Evolutionary conservation across 2,113 vertebrate genomes (phyloP).

Genomic region (Pagrus major): DNA sequence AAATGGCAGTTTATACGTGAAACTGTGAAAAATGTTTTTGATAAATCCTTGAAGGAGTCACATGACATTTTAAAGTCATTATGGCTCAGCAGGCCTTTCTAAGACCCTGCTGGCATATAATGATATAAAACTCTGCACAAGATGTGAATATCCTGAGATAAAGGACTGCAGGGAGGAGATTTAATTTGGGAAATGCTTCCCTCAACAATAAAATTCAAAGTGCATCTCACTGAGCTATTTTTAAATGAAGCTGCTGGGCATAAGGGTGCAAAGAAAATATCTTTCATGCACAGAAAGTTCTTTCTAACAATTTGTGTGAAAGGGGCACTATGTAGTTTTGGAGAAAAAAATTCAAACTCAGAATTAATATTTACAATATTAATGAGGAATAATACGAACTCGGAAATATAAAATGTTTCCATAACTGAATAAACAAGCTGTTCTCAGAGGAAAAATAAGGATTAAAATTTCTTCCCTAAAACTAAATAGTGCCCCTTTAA

Average conservation of each 20-base stretch:
- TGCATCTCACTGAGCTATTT: background rate
- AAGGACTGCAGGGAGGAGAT: background rate
- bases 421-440: no score
- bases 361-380: no score
- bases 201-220: background rate
- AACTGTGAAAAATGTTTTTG: slow-evolving; percentile 7
- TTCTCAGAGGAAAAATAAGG: no score
- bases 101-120: slow-evolving; percentile 16
- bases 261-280: background rate
- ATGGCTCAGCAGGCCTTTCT: slow-evolving; percentile 33
- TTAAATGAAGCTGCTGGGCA: background rate
- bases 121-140: background rate
- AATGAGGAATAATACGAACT: no score
- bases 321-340: no score
- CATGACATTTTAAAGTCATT: slow-evolving; percentile 26
- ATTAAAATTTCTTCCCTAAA: no score
- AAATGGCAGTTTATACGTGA: background rate
- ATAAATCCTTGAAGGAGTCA: slow-evolving; percentile 16
- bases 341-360: no score
- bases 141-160: background rate
- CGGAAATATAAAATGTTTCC: no score
- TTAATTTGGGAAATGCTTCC: slow-evolving; percentile 10
- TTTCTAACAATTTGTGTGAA: background rate
- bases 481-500: no score
- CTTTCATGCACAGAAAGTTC: background rate